Base-by-base conservation (phyloP, 2,797 vertebrate genomes). In the Notolepis coatsorum region DNA sequence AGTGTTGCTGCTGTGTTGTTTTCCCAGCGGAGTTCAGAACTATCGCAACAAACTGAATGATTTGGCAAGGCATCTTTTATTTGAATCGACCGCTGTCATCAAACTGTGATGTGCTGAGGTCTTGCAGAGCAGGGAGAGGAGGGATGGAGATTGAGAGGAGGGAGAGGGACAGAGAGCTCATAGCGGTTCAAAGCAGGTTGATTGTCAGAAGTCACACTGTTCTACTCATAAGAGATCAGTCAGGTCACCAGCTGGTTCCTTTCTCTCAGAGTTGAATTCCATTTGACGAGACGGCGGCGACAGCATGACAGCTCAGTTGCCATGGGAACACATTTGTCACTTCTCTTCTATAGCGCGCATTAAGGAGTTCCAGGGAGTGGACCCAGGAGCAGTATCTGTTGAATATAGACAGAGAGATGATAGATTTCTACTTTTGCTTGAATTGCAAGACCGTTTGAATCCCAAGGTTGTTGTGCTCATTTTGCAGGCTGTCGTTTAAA, bases 231-330 rank as follows among this genome's bases (percentile, higher is more conserved):
- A 59, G 77, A 84, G 83, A 88, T 87, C 81, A 84, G 78, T 85
- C 79, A 69, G 86, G 85, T 88, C 87, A 87, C 84, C 89, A 88
- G 84, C 86, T 82, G 88, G 71, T 77, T 86, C 68, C 75, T 81
- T 71, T 88, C 79, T 77, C 77, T 53, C 58, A 74, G 21, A 75
- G 78, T 77, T 77, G 68, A 75, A 61, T 83, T 82, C 76, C 62
- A 68, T 80, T 83, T 86, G 87, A 84, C 80, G 80, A 74, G 71
- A 71, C 80, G 61, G 67, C 17, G 30, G 72, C 82, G 87, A 88
- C 82, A 83, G 55, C 80, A 30, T 82, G 88, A 88, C 86, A 87
- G 77, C 76, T 89, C 80, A 84, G 89, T 91, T 88, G 85, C 89
- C 80, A 89, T 90, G 86, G 88, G 65, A 87, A 90, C 89, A 64